These are phyloP conservation scores for Seriola aureovittata DNA, from an alignment of 2,113 vertebrate species.

Conservation along the genomic window DNA sequence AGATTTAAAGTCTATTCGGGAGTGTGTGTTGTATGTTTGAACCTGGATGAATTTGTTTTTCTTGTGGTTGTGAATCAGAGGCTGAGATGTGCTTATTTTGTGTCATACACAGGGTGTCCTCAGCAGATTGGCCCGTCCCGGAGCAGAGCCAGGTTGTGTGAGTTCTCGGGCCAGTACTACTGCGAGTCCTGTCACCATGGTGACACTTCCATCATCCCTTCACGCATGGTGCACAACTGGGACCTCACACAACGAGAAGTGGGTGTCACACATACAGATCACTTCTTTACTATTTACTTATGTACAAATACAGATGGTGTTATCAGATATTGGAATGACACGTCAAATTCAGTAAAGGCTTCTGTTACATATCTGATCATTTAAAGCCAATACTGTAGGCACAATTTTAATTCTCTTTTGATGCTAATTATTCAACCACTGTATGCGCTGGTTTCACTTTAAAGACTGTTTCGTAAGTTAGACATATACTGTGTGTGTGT, in stretches of 20 bases:
- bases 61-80: not conserved
- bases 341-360: no score
- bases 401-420: no score
- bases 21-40: not conserved
- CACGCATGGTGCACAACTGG: slow-evolving; percentile 98
- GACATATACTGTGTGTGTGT: not conserved
- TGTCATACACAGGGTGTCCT: slow-evolving; percentile 86
- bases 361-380: no score
- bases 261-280: slow-evolving; percentile 33
- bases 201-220: slow-evolving; percentile 89
- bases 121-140: slow-evolving; percentile 91
- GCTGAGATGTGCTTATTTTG: not conserved
- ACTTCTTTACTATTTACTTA: no score
- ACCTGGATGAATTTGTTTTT: no score
- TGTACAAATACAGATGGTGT: no score
- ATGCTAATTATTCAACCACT: no score
- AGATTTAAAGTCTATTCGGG: no score
- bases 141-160: slow-evolving; percentile 89
- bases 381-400: no score
- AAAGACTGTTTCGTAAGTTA: no score
- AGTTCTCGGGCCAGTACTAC: slow-evolving; percentile 93
- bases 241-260: slow-evolving; percentile 89
- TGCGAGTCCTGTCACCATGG: slow-evolving; percentile 93
- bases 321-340: no score
- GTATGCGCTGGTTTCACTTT: no score